These are phyloP conservation scores for Heliconius melpomene DNA, from an alignment of 1,140 invertebrate species.

Conservation along the genomic window DNA sequence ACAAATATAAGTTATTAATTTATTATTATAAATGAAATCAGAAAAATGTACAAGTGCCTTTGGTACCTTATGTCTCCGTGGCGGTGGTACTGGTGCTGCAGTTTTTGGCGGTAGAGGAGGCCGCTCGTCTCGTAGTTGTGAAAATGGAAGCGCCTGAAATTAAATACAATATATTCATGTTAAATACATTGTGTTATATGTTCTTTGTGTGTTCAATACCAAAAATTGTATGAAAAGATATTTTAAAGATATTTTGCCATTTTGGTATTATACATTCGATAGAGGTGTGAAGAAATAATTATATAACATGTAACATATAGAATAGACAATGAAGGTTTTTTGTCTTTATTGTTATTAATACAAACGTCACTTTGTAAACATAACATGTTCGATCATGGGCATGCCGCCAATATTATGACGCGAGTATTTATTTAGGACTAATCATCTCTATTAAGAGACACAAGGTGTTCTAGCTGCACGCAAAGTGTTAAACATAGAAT, in stretches of 20 bases:
- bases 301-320: too few relatives aligned
- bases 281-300: background rate
- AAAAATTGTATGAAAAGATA: background rate
- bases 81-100: conserved; percentile 91
- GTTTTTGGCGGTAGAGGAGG: conserved; percentile 92
- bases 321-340: background rate
- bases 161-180: background rate
- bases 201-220: background rate
- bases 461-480: conserved; percentile 20
- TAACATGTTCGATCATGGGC: conserved; percentile 36
- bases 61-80: conserved; percentile 87
- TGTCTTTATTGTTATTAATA: conserved; percentile 30
- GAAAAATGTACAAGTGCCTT: background rate
- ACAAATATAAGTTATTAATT: conserved; percentile 26
- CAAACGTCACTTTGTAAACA: conserved; percentile 33
- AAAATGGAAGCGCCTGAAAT: conserved; percentile 57
- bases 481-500: conserved; percentile 2
- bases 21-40: conserved; percentile 5
- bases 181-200: too few relatives aligned
- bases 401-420: conserved; percentile 48
- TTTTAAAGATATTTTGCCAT: background rate
- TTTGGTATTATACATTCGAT: background rate
- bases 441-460: conserved; percentile 32
- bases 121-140: conserved; percentile 73
- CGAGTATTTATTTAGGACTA: conserved; percentile 46